Evolutionary conservation across 64 coral and sea anemone species (phyloP), one percentile per base, ranked within the genome.

Genomic region (Cladopsammia gracilis): DNA sequence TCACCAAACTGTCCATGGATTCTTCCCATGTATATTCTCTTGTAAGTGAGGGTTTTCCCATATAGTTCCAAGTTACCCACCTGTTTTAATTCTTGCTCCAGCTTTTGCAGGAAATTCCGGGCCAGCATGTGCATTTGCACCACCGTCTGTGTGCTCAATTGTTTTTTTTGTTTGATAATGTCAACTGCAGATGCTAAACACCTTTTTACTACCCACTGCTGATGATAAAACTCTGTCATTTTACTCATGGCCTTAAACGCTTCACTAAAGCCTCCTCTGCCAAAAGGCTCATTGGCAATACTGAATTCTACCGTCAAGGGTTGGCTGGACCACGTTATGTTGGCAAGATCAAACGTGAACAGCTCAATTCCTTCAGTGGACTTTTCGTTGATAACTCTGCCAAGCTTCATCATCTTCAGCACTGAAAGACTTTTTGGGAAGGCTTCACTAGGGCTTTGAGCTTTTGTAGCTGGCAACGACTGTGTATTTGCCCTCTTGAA

Each of bases 161-260:
- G 85, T 73, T 70, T 87, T 84, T 1, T 89, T 89, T 49, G 82
- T 78, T 70, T 23, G 43, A 94, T 89, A 14, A 75, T 67, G 58
- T 89, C 70, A 56, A 87, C 66, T 56, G 62, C 48, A 18, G 64
- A 20, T 71, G 25, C 9, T 44, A 85, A 51, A 65, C 77, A 92
- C n/a, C 44, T 96, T 47, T 89, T 92, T 23, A 76, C 94, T 12
- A 96, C 94, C 90, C 90, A 93, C 6, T n/a, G 44, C 11, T 83
- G 70, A 1, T 48, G 64, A 23, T 20, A 6, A 89, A 96, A 96
- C 46, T 73, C 85, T 76, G 85, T 58, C 19, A 83, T 53, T 53
- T 46, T 76, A 14, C 89, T 92, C 3, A 48, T 93, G 56, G 95
- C 78, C 20, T 96, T 93, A 75, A 84, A 96, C 9, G 90, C 86